Percentiles rank a stretch among this genome's conserved stretches.
phyloP scores from a whole-genome alignment of 2,113 vertebrate species.

The Oriolus oriolus region DNA sequence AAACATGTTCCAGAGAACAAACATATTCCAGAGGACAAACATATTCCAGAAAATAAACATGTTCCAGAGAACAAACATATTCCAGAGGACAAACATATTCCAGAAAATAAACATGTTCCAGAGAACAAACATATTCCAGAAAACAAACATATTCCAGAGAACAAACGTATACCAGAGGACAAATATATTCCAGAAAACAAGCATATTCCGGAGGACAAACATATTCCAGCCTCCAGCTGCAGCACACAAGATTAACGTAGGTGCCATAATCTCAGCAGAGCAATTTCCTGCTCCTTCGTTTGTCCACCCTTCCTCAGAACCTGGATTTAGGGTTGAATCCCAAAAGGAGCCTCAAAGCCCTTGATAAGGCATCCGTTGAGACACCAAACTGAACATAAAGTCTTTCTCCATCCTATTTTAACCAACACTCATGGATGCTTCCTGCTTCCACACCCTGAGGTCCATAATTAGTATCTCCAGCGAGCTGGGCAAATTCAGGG shows the following conservation, averaged over 20 bases:
- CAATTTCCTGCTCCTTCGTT: not conserved
- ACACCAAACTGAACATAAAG: not conserved
- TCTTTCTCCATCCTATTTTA: not conserved
- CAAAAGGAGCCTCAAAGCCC: not conserved
- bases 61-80: not conserved
- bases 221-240: not conserved
- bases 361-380: not conserved
- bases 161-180: not conserved
- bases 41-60: not conserved
- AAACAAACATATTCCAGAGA: not conserved
- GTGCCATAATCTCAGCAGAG: not conserved
- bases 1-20: not conserved
- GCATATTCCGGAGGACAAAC: not conserved
- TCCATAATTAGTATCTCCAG: not conserved
- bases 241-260: not conserved
- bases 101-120: not conserved
- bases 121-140: not conserved
- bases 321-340: not conserved
- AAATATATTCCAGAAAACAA: not conserved
- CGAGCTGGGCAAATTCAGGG: not conserved
- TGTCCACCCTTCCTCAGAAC: not conserved
- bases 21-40: not conserved
- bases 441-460: not conserved
- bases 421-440: rapidly evolving
- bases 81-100: not conserved